phyloP scores from a whole-genome alignment of 2,797 vertebrate species.

The Orestias chungarensis region DNA sequence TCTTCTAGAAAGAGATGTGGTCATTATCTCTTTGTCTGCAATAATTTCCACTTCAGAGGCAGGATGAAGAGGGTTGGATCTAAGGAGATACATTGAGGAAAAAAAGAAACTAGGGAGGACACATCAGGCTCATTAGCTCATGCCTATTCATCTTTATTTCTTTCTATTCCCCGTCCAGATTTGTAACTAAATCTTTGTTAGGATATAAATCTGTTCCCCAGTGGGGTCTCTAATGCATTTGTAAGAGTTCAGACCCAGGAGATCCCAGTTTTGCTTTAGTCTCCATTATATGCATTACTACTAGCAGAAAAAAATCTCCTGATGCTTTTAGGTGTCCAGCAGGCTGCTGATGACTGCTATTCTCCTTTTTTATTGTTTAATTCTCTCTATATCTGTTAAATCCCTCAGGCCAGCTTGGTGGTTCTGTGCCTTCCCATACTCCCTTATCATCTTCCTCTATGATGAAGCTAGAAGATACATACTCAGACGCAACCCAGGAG shows the following conservation, averaged over 20 bases:
- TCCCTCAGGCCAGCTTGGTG: slow-evolving; percentile 89
- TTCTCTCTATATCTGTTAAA: slow-evolving; percentile 16
- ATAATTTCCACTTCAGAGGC: slow-evolving; percentile 46
- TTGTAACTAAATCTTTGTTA: neutral
- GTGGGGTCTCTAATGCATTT: slow-evolving; percentile 4
- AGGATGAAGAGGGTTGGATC: neutral
- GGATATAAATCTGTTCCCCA: neutral
- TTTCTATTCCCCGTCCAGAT: slow-evolving; percentile 6
- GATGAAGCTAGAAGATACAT: slow-evolving; percentile 94
- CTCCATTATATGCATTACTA: neutral
- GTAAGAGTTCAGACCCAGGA: neutral
- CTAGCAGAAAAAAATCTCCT: slow-evolving; percentile 4
- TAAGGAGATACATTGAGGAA: slow-evolving; percentile 37
- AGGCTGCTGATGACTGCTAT: neutral
- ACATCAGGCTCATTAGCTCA: slow-evolving; percentile 35
- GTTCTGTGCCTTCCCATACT: slow-evolving; percentile 98
- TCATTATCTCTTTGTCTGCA: slow-evolving; percentile 15
- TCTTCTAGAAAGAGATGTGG: slow-evolving; percentile 1
- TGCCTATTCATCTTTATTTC: slow-evolving; percentile 12
- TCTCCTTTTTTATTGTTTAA: neutral
- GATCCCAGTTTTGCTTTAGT: slow-evolving; percentile 1
- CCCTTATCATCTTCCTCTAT: slow-evolving; percentile 96
- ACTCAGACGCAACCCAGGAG: slow-evolving; percentile 93
- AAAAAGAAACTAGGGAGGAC: slow-evolving; percentile 14
- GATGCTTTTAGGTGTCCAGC: neutral